A percentile compares a stretch with the other conserved stretches of the same genome.
These are phyloP conservation scores for Gibbula magus DNA, from an alignment of 2,888 invertebrate genomes.

Conservation along the genomic window DNA sequence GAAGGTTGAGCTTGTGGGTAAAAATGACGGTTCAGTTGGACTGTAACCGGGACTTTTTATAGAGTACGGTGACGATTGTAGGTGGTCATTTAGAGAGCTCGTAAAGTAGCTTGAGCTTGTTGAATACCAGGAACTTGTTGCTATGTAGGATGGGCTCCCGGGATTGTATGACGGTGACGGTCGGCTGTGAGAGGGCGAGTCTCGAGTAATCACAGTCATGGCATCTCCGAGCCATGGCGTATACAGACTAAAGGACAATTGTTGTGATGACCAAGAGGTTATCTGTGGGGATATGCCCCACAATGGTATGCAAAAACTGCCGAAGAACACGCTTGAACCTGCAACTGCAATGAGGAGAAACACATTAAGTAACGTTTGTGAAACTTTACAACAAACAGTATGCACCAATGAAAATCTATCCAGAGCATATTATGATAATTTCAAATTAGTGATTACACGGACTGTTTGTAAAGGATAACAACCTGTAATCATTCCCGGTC, in stretches of 20 bases:
- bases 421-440: no score
- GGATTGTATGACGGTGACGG: neutral
- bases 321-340: slow-evolving; percentile 73
- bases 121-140: slow-evolving; percentile 81
- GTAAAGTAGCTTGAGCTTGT: slow-evolving; percentile 78
- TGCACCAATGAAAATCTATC: no score
- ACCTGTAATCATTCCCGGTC: slow-evolving; percentile 66
- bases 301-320: slow-evolving; percentile 67
- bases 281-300: slow-evolving; percentile 78
- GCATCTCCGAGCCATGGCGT: slow-evolving; percentile 41
- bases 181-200: neutral
- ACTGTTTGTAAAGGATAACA: no score
- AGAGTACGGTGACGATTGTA: slow-evolving; percentile 80
- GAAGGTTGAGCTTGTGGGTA: slow-evolving; percentile 86
- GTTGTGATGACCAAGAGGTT: slow-evolving; percentile 84
- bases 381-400: no score
- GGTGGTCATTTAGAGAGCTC: slow-evolving; percentile 68
- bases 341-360: slow-evolving; percentile 52
- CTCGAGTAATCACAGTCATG: neutral
- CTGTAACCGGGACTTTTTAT: slow-evolving; percentile 81
- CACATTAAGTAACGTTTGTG: no score
- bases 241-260: slow-evolving; percentile 80
- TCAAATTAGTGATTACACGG: no score
- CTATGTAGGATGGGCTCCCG: slow-evolving; percentile 78
- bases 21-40: slow-evolving; percentile 90